Conservation (phyloP, 64 coral and sea anemone genomes). For the Pocillopora damicornis region DNA sequence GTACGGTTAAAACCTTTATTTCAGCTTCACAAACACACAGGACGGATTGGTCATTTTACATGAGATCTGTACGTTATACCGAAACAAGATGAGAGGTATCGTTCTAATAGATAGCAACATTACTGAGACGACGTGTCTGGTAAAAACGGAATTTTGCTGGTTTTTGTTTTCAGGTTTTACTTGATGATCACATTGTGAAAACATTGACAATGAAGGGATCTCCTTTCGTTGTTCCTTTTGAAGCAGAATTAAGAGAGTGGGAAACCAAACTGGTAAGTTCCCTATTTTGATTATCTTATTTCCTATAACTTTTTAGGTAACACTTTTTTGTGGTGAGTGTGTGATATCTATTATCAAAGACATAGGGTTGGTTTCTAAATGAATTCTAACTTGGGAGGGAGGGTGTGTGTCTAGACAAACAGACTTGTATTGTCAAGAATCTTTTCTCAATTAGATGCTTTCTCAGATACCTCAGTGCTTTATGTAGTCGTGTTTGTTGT, state of each 20-base stretch:
- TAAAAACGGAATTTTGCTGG: not conserved
- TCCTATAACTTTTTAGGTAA: not conserved
- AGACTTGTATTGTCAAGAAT: not conserved
- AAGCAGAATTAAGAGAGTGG: conserved; percentile 87
- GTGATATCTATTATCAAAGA: too few species aligned
- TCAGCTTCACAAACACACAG: too few species aligned
- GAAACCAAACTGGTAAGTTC: conserved; percentile 76
- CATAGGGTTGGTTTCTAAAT: too few species aligned
- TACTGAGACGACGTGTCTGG: not conserved
- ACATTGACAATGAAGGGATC: conserved; percentile 96
- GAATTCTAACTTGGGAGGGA: too few species aligned
- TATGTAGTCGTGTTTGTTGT: not conserved
- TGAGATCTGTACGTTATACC: too few species aligned
- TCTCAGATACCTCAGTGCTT: not conserved
- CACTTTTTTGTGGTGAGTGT: not conserved
- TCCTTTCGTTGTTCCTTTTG: conserved; percentile 95
- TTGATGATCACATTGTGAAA: conserved; percentile 96
- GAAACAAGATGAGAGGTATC: not conserved
- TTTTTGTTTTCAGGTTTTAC: conserved; percentile 55
- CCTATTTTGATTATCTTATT: not conserved
- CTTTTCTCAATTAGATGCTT: not conserved
- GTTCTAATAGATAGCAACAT: not conserved
- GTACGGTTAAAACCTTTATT: too few species aligned
- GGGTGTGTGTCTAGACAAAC: too few species aligned
- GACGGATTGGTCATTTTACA: too few species aligned